Percentiles rank a stretch among this genome's conserved stretches.
Conservation (phyloP, 1,140 invertebrate species). For the Plectrocnemia conspersa region DNA sequence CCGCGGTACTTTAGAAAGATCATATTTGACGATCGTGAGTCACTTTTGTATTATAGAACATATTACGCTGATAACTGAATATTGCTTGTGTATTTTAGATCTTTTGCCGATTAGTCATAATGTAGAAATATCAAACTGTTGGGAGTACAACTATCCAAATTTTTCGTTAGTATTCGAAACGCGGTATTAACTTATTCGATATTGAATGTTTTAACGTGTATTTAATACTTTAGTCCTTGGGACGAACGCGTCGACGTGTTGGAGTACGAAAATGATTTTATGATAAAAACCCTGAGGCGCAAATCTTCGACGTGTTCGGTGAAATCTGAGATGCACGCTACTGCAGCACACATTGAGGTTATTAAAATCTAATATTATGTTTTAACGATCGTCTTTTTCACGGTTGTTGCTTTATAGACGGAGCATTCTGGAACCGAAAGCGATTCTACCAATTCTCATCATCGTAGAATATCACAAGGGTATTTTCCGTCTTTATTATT, state of each 20-base stretch:
- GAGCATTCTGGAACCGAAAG: slow-evolving; percentile 30
- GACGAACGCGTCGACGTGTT: slow-evolving; percentile 41
- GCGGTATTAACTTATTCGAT: neutral
- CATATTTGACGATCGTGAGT: slow-evolving; percentile 11
- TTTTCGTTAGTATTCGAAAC: slow-evolving; percentile 38
- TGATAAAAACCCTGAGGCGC: slow-evolving; percentile 38
- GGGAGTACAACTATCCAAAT: slow-evolving; percentile 44
- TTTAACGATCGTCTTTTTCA: neutral
- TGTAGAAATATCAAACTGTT: no score
- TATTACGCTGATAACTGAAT: no score
- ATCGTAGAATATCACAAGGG: slow-evolving; percentile 28
- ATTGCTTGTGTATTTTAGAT: no score
- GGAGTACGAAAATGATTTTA: slow-evolving; percentile 47
- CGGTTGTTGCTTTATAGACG: slow-evolving; percentile 29
- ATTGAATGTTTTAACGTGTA: neutral
- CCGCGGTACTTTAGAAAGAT: slow-evolving; percentile 42
- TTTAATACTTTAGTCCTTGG: slow-evolving; percentile 39
- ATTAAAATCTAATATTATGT: neutral
- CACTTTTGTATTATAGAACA: no score
- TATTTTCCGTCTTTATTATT: slow-evolving; percentile 6
- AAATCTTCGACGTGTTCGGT: neutral
- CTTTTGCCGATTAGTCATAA: no score
- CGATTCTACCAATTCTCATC: slow-evolving; percentile 33
- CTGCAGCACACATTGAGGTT: slow-evolving; percentile 1
- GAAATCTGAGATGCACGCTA: neutral